Conservation (phyloP, 2,888 invertebrate species). For the Leistus spinibarbis region DNA sequence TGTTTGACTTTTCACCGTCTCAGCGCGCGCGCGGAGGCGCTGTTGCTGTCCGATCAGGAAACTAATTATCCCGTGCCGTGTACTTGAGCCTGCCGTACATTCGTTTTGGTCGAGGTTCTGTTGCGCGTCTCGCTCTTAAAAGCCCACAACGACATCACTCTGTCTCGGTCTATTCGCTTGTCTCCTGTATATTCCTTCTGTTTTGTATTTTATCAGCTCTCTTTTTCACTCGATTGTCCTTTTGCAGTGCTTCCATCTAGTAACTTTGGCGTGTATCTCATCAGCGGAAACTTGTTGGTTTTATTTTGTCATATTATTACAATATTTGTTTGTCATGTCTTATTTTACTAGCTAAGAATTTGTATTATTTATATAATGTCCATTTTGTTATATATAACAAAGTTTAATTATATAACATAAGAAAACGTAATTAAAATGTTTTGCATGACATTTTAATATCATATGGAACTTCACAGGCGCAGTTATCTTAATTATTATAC, state of each 20-base stretch:
- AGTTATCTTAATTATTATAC: too few relatives aligned
- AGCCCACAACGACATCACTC: constrained; percentile 52
- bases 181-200: not conserved
- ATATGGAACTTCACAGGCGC: too few relatives aligned
- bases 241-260: not conserved
- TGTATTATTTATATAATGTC: too few relatives aligned
- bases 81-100: constrained; percentile 45
- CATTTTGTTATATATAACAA: too few relatives aligned
- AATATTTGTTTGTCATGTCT: too few relatives aligned
- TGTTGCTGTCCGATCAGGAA: constrained; percentile 50
- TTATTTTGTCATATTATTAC: too few relatives aligned
- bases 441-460: too few relatives aligned
- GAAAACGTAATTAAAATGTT: too few relatives aligned
- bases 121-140: constrained; percentile 47
- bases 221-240: not conserved
- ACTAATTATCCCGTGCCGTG: constrained; percentile 53
- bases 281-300: not conserved
- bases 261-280: not conserved
- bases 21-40: constrained; percentile 6
- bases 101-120: constrained; percentile 48
- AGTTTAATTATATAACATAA: too few relatives aligned
- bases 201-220: not conserved
- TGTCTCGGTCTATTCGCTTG: not conserved
- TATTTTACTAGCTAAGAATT: too few relatives aligned
- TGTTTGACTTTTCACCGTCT: constrained; percentile 47